Evolutionary conservation across 2,113 vertebrate genomes (phyloP), one percentile per base, ranked within the genome.

Genomic region (Thalassarche chlororhynchos): DNA sequence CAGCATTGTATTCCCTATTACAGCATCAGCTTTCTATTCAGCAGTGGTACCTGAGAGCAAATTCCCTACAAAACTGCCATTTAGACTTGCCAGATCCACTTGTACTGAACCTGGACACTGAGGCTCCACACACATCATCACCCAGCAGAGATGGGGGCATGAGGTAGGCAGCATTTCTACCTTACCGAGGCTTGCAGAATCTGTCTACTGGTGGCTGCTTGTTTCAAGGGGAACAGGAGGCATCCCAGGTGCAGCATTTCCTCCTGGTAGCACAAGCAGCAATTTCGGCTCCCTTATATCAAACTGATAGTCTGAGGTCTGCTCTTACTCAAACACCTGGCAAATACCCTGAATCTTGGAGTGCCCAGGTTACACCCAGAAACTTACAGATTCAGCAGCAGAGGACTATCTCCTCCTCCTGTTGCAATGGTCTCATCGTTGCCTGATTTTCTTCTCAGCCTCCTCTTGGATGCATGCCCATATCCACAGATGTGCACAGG

Each of bases 401-500:
- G 92, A 97, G 83, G 84, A 94, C 83, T 93, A 79, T 85, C 93
- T 96, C 47, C 29, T 96, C 95, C 89, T 96, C 68, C 79, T 92
- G 61, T 94, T 92, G 87, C 58, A 90, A 96, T 65, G 89, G 78
- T 82, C 96, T 97, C 89, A 66, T 90, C 88, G 6, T 96, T 96
- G 92, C 94, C 96, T 97, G 96, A 51, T 97, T 97, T 94, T 96
- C 89, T 97, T 96, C 97, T 98, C 97, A 95, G 97, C 88, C 95
- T 96, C 93, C 90, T 97, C 80, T 97, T 98, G 98, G 98, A 98
- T 96, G 94, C 7, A 44, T 96, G 97, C 97, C 98, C 98, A 95
- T 78, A 98, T 98, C 93, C 95, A 91, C 94, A 97, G 97, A 97
- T 98, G 97, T 97, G 97, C 98, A 97, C 97, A 98, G 97, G 98